Conservation (phyloP, 1,140 invertebrate species). For the Asobara japonica region DNA sequence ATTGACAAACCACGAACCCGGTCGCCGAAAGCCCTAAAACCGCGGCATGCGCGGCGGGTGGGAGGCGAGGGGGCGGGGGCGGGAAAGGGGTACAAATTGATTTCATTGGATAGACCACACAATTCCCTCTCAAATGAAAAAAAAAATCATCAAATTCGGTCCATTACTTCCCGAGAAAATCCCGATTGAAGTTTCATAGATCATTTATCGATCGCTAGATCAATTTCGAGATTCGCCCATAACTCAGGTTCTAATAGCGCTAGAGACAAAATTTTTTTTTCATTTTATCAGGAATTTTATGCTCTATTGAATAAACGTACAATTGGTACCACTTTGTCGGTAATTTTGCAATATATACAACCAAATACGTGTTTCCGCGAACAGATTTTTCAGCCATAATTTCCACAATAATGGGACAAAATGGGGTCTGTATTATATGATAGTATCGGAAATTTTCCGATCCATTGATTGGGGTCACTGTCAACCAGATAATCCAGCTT, state of each 20-base stretch:
- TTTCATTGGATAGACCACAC: not conserved
- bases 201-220: not conserved
- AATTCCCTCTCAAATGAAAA: not conserved
- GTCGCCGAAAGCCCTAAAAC: not conserved
- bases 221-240: not conserved
- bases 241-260: not conserved
- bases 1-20: not conserved
- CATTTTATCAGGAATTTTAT: not conserved
- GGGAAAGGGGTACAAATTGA: not conserved
- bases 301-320: not conserved
- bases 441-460: no score
- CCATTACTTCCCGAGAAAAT: not conserved
- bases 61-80: not conserved
- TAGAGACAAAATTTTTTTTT: not conserved
- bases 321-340: no score
- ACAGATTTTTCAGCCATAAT: no score
- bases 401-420: no score
- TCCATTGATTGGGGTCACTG: not conserved
- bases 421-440: no score
- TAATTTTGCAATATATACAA: no score
- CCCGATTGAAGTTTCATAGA: not conserved
- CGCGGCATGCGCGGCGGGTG: not conserved
- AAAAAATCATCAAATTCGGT: not conserved
- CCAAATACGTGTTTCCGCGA: no score
- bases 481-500: not conserved